Percentiles rank a stretch among this genome's conserved stretches.
Conservation (phyloP, 2,113 vertebrate genomes). For the Aegypius monachus region DNA sequence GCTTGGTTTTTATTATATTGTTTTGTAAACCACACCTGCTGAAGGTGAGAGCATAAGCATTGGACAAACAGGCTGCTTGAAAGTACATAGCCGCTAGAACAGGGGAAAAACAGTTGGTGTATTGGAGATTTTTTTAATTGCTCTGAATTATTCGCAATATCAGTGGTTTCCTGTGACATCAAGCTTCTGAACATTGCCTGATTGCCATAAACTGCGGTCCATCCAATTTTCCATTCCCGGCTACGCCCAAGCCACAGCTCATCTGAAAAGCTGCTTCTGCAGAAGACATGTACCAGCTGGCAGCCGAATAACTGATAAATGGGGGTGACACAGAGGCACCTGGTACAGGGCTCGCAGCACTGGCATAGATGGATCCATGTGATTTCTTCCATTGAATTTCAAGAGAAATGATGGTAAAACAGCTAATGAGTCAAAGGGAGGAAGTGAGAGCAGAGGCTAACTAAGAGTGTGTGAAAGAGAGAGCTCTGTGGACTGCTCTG, state of each 20-base stretch:
- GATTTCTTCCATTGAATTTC: not conserved
- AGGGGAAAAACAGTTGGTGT: not conserved
- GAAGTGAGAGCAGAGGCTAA: slow-evolving; percentile 42
- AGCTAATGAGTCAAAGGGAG: slow-evolving; percentile 23
- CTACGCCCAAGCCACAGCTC: slow-evolving; percentile 23
- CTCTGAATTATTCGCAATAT: slow-evolving; percentile 14
- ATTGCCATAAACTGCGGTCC: not conserved
- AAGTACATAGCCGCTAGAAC: not conserved
- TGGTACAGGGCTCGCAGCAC: not conserved
- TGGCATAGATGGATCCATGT: not conserved
- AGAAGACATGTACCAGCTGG: not conserved
- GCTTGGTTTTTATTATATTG: not conserved
- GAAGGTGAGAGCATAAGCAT: not conserved
- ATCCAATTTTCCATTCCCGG: slow-evolving; percentile 21
- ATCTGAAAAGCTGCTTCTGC: slow-evolving; percentile 5
- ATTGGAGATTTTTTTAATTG: not conserved
- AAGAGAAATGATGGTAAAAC: slow-evolving; percentile 6
- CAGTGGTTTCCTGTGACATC: slow-evolving; percentile 62
- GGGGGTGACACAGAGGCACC: not conserved
- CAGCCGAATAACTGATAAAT: not conserved
- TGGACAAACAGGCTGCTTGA: not conserved
- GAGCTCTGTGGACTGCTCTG: not conserved
- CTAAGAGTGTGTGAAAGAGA: slow-evolving; percentile 11
- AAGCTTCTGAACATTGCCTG: slow-evolving; percentile 20
- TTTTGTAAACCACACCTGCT: not conserved